phyloP scores from a whole-genome alignment of 2,888 invertebrate species.

The Phasia obesa region DNA sequence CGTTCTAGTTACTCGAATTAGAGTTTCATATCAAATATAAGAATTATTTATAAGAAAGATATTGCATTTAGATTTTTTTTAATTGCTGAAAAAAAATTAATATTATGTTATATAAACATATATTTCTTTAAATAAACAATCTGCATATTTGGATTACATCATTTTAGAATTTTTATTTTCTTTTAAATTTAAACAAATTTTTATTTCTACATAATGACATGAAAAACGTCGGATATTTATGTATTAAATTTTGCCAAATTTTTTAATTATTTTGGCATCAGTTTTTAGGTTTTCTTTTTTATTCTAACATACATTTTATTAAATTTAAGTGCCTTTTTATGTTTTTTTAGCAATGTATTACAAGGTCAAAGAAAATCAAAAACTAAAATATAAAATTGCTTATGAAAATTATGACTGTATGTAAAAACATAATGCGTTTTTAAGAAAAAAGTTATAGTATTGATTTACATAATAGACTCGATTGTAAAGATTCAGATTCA shows the following conservation, averaged over 20 bases:
- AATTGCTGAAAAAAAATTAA: too few species aligned
- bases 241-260: conserved; percentile 38
- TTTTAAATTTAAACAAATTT: conserved; percentile 13
- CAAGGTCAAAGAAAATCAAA: conserved; percentile 57
- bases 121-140: background rate
- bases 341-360: conserved; percentile 41
- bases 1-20: too few species aligned
- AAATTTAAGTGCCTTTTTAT: conserved; percentile 25
- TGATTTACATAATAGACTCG: background rate
- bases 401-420: conserved; percentile 11
- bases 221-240: conserved; percentile 24
- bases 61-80: too few species aligned
- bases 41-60: too few species aligned
- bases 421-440: background rate
- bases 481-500: too few species aligned
- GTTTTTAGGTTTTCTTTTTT: conserved; percentile 16
- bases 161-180: conserved; percentile 14
- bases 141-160: conserved; percentile 27
- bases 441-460: background rate
- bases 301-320: conserved; percentile 9
- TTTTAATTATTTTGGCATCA: conserved; percentile 43
- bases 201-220: conserved; percentile 12
- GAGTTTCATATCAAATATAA: too few species aligned
- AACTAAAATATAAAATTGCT: background rate
- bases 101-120: background rate